These are phyloP conservation scores for Salticus scenicus DNA, from an alignment of 2,888 invertebrate species.

Conservation along the genomic window DNA sequence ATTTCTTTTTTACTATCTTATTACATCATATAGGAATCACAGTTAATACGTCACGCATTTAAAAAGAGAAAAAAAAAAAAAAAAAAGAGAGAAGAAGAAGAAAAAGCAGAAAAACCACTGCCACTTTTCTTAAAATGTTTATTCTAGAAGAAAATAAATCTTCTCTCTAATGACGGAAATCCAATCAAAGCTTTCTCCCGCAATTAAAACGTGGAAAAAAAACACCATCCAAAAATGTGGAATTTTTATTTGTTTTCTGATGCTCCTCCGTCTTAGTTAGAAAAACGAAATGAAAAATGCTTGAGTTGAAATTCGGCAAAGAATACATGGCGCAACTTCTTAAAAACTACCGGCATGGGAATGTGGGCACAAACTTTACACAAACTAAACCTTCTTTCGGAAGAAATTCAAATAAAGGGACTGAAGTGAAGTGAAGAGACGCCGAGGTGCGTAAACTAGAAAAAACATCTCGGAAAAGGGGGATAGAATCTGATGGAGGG, in stretches of 20 bases:
- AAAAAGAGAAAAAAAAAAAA: neutral
- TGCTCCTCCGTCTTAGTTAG: neutral
- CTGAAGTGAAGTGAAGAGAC: conserved; percentile 32
- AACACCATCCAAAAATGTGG: neutral
- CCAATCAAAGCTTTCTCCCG: neutral
- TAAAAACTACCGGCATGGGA: conserved; percentile 43
- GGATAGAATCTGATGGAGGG: conserved; percentile 4
- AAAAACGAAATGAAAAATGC: conserved; percentile 6
- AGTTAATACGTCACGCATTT: neutral
- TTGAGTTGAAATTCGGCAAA: neutral
- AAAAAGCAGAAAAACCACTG: neutral
- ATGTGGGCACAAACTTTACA: conserved; percentile 43
- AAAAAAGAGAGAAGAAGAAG: no score
- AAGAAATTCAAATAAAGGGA: conserved; percentile 62
- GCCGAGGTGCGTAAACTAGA: neutral
- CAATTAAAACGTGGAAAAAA: conserved; percentile 1
- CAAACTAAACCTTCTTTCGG: conserved; percentile 45
- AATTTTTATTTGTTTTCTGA: neutral
- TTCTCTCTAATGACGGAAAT: conserved; percentile 10
- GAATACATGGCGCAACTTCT: neutral
- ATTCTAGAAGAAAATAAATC: neutral
- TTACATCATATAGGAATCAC: neutral
- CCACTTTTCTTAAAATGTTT: neutral
- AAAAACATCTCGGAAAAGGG: neutral
- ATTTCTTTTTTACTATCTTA: neutral